These are phyloP conservation scores for Gavia stellata DNA, from an alignment of 2,113 vertebrate genomes.

Conservation along the genomic window DNA sequence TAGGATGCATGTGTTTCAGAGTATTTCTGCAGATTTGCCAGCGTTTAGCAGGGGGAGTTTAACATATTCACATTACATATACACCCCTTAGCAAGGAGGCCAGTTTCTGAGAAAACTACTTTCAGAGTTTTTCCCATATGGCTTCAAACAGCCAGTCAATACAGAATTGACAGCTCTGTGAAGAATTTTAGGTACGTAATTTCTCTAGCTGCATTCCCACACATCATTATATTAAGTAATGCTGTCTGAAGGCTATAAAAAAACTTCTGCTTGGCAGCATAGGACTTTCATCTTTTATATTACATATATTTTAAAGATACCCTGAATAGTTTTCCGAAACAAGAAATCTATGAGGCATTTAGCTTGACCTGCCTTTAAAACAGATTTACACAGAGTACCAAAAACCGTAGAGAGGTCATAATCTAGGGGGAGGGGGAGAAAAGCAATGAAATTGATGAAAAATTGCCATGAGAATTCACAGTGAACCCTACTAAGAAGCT, in stretches of 20 bases:
- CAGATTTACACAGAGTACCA: neutral
- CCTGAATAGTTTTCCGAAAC: neutral
- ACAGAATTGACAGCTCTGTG: conserved; percentile 26
- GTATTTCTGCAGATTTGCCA: neutral
- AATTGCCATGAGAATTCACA: neutral
- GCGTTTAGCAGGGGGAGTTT: neutral
- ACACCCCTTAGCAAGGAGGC: neutral
- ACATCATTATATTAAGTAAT: conserved; percentile 47
- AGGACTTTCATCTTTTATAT: neutral
- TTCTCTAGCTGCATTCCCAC: conserved; percentile 23
- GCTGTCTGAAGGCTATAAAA: conserved; percentile 35
- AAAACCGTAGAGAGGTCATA: neutral
- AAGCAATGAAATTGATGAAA: neutral
- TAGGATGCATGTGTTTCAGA: neutral
- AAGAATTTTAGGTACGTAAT: conserved; percentile 8
- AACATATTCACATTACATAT: neutral
- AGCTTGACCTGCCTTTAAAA: neutral
- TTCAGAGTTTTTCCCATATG: conserved; percentile 6
- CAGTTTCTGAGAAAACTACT: conserved; percentile 4
- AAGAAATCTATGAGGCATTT: neutral
- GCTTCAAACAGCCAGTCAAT: conserved; percentile 1
- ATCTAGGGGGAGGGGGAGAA: neutral
- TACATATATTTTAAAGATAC: neutral
- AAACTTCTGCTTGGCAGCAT: neutral
- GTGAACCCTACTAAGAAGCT: neutral